Percentiles rank a stretch among this genome's conserved stretches.
phyloP scores from a whole-genome alignment of 1,140 invertebrate species.

The Tetranychus cinnabarinus region DNA sequence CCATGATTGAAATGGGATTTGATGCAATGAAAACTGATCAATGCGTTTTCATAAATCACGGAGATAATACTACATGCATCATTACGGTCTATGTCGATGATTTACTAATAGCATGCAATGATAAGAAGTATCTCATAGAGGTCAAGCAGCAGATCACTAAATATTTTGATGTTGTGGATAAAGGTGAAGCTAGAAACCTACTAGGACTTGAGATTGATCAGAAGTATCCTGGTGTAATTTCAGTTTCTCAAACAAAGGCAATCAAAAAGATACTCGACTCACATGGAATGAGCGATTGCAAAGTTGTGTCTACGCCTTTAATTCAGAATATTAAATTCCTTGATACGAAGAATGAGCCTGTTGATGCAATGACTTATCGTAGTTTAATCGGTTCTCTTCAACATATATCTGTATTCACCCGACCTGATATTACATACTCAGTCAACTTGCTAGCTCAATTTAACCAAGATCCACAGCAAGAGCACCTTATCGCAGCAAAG shows the following conservation, averaged over 20 bases:
- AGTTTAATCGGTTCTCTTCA: constrained; percentile 15
- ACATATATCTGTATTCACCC: constrained; percentile 20
- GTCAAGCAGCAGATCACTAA: not conserved
- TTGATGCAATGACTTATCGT: not conserved
- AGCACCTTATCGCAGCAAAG: constrained; percentile 22
- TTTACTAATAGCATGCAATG: constrained; percentile 1
- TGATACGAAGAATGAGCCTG: too few species aligned
- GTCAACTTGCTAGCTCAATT: constrained; percentile 23
- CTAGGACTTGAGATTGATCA: constrained; percentile 1
- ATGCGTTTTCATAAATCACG: not conserved
- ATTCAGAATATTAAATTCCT: not conserved
- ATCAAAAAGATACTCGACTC: constrained; percentile 3
- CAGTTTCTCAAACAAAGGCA: constrained; percentile 2
- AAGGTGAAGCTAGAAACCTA: not conserved
- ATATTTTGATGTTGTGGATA: constrained; percentile 3
- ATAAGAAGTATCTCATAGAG: not conserved
- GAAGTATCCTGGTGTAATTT: not conserved
- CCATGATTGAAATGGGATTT: not conserved
- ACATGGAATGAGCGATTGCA: constrained; percentile 8
- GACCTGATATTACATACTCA: constrained; percentile 24
- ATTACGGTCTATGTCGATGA: constrained; percentile 26
- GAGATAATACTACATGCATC: constrained; percentile 8
- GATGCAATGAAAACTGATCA: not conserved
- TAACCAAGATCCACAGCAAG: constrained; percentile 16
- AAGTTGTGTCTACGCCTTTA: constrained; percentile 4